Evolutionary conservation across 2,797 vertebrate species (phyloP).

Genomic region (Petrocephalus sullivani): DNA sequence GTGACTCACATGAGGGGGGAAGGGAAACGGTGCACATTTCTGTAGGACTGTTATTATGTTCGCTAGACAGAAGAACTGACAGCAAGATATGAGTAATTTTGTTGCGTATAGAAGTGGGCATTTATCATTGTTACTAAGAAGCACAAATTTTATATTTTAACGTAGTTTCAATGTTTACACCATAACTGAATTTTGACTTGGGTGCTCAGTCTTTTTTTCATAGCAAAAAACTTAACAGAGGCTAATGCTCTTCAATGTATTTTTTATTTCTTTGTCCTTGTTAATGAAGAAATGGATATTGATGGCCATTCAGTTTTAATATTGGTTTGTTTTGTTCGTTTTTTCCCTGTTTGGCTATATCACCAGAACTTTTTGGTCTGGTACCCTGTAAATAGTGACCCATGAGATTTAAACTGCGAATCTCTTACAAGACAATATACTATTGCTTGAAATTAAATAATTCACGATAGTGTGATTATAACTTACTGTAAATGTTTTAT

Average conservation of each 20-base stretch:
- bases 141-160: slow-evolving; percentile 14
- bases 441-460: not conserved
- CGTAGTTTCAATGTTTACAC: not conserved
- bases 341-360: not conserved
- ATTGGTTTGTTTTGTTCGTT: not conserved
- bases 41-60: slow-evolving; percentile 47
- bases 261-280: not conserved
- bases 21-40: slow-evolving; percentile 25
- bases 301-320: not conserved
- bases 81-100: slow-evolving; percentile 51
- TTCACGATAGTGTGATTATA: slow-evolving; percentile 12
- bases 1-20: not conserved
- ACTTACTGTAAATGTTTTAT: slow-evolving; percentile 16
- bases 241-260: not conserved
- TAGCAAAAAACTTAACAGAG: not conserved
- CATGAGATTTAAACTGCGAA: not conserved
- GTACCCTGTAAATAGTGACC: not conserved
- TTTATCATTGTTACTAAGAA: slow-evolving; percentile 68
- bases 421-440: not conserved
- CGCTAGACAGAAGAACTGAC: slow-evolving; percentile 50
- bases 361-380: not conserved
- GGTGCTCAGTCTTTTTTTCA: not conserved
- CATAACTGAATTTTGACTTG: not conserved
- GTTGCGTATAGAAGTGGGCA: slow-evolving; percentile 47
- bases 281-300: not conserved